A percentile compares a stretch with the other conserved stretches of the same genome.
Evolutionary conservation across 2,888 invertebrate species (phyloP).

Genomic region (Rhogogaster chlorosoma): DNA sequence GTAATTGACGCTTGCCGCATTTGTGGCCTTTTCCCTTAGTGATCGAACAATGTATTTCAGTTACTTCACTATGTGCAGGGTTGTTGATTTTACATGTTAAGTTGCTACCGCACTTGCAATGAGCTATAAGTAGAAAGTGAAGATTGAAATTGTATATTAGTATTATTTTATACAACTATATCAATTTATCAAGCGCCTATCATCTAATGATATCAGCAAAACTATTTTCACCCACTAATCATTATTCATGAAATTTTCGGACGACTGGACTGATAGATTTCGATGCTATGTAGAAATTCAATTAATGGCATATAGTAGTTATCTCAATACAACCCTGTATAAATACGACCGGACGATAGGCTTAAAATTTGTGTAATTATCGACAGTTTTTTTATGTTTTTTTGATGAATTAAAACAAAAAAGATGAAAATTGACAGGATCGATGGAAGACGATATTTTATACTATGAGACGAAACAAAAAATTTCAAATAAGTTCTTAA

Average conservation of each 20-base stretch:
- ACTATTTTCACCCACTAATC: no score
- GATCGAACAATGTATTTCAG: conserved; percentile 2
- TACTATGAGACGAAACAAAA: no score
- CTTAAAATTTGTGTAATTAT: not conserved
- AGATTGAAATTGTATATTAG: not conserved
- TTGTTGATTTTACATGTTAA: not conserved
- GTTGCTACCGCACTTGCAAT: not conserved
- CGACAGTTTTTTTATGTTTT: not conserved
- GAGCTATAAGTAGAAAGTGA: conserved; percentile 1
- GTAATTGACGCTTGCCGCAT: not conserved
- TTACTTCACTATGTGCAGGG: not conserved
- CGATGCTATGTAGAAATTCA: no score
- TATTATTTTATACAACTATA: not conserved
- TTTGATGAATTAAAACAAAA: not conserved
- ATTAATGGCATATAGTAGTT: not conserved
- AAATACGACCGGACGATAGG: no score
- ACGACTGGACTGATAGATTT: no score
- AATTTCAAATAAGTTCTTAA: no score
- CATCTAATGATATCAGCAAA: no score
- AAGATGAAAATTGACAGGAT: no score
- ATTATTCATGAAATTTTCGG: no score
- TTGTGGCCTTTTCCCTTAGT: not conserved
- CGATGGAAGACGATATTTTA: no score
- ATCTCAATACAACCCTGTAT: not conserved
- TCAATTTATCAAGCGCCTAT: no score